Evolutionary conservation across 2,888 invertebrate species (phyloP).

Genomic region (Drosophila hamatofila): DNA sequence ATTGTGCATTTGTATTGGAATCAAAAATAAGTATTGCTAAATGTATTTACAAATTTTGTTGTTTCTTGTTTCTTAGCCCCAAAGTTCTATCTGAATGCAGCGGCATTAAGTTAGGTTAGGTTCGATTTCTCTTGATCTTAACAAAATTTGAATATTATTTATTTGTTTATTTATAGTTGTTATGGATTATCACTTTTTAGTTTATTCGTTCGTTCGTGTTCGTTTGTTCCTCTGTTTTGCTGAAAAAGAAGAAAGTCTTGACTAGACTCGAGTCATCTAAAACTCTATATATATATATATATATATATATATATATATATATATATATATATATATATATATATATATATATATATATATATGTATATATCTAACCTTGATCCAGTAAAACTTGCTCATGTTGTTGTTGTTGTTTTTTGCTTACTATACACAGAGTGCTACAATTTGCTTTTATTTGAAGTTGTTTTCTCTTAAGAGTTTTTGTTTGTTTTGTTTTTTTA

Average conservation of each 20-base stretch:
- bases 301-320: not conserved
- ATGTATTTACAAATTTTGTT: constrained; percentile 39
- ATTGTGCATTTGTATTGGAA: constrained; percentile 45
- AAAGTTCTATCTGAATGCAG: not conserved
- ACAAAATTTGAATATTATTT: constrained; percentile 45
- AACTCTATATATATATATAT: not conserved
- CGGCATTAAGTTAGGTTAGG: not conserved
- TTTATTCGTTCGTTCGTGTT: constrained; percentile 46
- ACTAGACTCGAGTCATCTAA: constrained; percentile 8
- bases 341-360: not conserved
- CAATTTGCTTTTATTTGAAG: constrained; percentile 65
- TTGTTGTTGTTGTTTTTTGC: constrained; percentile 43
- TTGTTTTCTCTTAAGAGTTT: constrained; percentile 30
- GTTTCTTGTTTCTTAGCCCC: constrained; percentile 1
- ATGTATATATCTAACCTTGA: constrained; percentile 1
- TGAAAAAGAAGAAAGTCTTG: constrained; percentile 14
- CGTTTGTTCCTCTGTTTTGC: constrained; percentile 12
- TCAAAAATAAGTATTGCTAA: constrained; percentile 38
- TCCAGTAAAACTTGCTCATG: constrained; percentile 10
- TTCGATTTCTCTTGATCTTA: constrained; percentile 28
- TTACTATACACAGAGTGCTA: constrained; percentile 76
- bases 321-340: not conserved
- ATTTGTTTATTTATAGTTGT: constrained; percentile 18
- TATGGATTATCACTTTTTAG: constrained; percentile 68
- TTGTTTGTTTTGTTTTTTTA: constrained; percentile 30